Evolutionary conservation across 2,888 invertebrate species (phyloP), one percentile per base, ranked within the genome.

Genomic region (Trichogramma evanescens): DNA sequence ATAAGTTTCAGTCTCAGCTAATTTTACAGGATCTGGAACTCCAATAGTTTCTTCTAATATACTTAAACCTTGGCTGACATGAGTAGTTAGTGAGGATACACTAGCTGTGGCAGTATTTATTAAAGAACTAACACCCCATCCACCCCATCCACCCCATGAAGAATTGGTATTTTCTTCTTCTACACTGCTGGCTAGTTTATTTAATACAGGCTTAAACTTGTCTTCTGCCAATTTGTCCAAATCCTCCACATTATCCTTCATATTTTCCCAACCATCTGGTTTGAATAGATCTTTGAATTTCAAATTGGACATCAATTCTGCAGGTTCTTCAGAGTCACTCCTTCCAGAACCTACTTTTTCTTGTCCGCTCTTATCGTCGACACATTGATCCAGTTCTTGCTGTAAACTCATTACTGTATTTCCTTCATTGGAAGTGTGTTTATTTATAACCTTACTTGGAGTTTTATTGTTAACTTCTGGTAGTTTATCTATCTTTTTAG

Each of bases 21-120:
- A 70, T 71, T 92, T 89, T 72, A 87, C 89, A 0, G 94, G 91
- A 70, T 90, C 86, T 1, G 93, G 92, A 0, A 88, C 89, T 4
- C 93, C 93, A 44, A 95, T 88, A 9, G 89, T 84, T 48, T 85
- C 85, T 80, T 94, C 94, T 61, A 94, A 74, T 8, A 90, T 88
- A 54, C 86, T 84, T 60, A 93, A 80, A 4, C 93, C 91, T 79
- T 93, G 88, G 45, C 90, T 89, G 43, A 94, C 89, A 70, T 91
- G 89, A 65, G 79, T 86, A 4, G 91, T 91, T 56, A 94, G 80
- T n/a, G 86, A 86, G 7, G 86, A 84, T 8, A 93, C 86, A 5
- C 91, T 86, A 60, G 86, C 86, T 5, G 86, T 85, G 1, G 93
- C 94, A 6, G 89, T 85, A 62, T 85, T 87, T 41, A 94, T 77